Percentiles rank a stretch among this genome's conserved stretches.
Evolutionary conservation across 2,113 vertebrate species (phyloP).

Genomic region (Fulmarus glacialis): DNA sequence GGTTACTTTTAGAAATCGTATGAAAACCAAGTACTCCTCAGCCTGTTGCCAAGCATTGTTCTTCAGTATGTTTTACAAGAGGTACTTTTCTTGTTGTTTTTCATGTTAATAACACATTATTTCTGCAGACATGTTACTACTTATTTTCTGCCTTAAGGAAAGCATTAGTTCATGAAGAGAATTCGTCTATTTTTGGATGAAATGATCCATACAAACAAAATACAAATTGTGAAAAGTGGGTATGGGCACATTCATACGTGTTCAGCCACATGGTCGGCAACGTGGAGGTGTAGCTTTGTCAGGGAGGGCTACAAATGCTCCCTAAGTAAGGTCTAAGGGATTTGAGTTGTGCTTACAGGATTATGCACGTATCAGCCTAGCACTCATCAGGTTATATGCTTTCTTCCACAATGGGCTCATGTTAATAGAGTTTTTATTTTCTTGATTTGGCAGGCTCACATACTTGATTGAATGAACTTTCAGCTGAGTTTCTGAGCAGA

Average conservation of each 20-base stretch:
- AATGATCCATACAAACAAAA: not conserved
- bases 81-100: constrained; percentile 26
- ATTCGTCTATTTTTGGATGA: constrained; percentile 6
- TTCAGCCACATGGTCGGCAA: not conserved
- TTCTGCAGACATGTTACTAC: constrained; percentile 28
- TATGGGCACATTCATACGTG: not conserved
- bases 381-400: not conserved
- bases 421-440: constrained; percentile 66
- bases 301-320: not conserved
- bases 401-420: not conserved
- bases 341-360: not conserved
- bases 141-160: constrained; percentile 37
- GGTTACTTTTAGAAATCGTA: constrained; percentile 40
- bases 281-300: not conserved
- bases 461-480: constrained; percentile 74
- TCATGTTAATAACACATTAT: constrained; percentile 47
- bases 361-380: not conserved
- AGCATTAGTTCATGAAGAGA: not conserved
- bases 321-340: not conserved
- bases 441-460: constrained; percentile 51
- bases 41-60: constrained; percentile 58
- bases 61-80: constrained; percentile 55
- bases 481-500: constrained; percentile 72
- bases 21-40: constrained; percentile 46
- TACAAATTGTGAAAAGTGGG: not conserved